Evolutionary conservation across 2,113 vertebrate species (phyloP).

Genomic region (Crypturellus undulatus): DNA sequence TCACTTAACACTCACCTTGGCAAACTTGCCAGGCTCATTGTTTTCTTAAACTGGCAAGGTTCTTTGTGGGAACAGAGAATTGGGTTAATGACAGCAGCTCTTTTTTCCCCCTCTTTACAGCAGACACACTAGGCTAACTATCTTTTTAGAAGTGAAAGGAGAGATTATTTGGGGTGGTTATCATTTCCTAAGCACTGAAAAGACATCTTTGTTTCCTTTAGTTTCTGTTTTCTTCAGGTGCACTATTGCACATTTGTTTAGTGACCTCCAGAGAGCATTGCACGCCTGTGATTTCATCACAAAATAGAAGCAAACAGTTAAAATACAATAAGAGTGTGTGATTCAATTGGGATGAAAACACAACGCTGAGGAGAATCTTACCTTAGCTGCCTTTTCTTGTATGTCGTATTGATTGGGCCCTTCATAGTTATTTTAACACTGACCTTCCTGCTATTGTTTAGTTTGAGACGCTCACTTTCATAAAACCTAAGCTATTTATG

Average conservation of each 20-base stretch:
- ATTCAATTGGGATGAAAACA: slow-evolving; percentile 9
- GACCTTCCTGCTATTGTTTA: slow-evolving; percentile 74
- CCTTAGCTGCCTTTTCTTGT: slow-evolving; percentile 39
- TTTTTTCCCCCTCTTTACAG: not conserved
- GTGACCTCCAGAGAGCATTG: slow-evolving; percentile 21
- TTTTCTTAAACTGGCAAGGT: not conserved
- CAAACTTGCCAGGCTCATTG: fast-evolving
- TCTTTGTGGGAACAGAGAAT: not conserved
- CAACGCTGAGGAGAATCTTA: not conserved
- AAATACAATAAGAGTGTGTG: not conserved
- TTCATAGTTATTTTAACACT: slow-evolving; percentile 44
- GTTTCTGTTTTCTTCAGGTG: slow-evolving; percentile 11
- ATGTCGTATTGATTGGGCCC: not conserved
- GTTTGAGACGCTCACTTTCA: slow-evolving; percentile 66
- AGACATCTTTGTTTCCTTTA: not conserved
- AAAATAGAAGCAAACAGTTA: not conserved
- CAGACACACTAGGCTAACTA: not conserved
- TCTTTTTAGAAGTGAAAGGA: not conserved
- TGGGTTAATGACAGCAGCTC: not conserved
- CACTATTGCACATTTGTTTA: not conserved
- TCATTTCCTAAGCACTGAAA: not conserved
- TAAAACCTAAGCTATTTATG: slow-evolving; percentile 58
- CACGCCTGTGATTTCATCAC: not conserved
- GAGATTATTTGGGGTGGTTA: not conserved
- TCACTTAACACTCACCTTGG: not conserved